Conservation (phyloP, 1,140 invertebrate genomes). For the Drosophila tsacasi region DNA sequence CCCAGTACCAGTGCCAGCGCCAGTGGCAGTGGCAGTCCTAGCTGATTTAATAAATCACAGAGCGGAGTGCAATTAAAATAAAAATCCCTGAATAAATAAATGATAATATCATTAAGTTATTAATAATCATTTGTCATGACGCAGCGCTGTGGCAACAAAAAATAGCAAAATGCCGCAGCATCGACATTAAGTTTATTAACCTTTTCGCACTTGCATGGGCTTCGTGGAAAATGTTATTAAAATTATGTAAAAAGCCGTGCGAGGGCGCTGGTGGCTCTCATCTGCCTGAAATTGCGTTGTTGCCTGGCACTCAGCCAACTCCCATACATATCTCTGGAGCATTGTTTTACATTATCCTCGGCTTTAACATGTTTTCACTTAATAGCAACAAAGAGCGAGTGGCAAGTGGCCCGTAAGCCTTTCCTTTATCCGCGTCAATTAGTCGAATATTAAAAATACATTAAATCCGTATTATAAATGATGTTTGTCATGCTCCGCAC, state of each 20-base stretch:
- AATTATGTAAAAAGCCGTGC: conserved; percentile 47
- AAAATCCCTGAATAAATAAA: conserved; percentile 68
- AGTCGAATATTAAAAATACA: conserved; percentile 81
- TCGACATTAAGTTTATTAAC: conserved; percentile 78
- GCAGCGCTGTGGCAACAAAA: conserved; percentile 14
- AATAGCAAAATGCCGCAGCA: conserved; percentile 38
- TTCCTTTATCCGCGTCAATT: conserved; percentile 76
- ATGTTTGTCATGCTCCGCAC: conserved; percentile 32
- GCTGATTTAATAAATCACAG: conserved; percentile 52
- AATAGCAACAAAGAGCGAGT: conserved; percentile 31
- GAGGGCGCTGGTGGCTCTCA: not conserved
- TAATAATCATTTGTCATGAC: conserved; percentile 77
- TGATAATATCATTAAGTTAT: conserved; percentile 81
- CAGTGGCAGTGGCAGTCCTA: conserved; percentile 6
- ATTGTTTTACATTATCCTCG: conserved; percentile 70
- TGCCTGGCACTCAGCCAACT: conserved; percentile 18
- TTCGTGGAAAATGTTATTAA: conserved; percentile 57
- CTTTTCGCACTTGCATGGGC: conserved; percentile 65
- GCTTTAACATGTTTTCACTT: conserved; percentile 71
- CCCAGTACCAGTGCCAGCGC: not conserved
- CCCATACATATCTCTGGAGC: conserved; percentile 20
- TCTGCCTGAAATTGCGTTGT: conserved; percentile 41
- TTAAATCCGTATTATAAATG: conserved; percentile 69
- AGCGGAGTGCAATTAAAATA: conserved; percentile 38
- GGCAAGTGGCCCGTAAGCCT: conserved; percentile 34